Percentiles rank a stretch among this genome's conserved stretches.
Conservation (phyloP, 2,888 invertebrate genomes). For the Ormyrus rosae region DNA sequence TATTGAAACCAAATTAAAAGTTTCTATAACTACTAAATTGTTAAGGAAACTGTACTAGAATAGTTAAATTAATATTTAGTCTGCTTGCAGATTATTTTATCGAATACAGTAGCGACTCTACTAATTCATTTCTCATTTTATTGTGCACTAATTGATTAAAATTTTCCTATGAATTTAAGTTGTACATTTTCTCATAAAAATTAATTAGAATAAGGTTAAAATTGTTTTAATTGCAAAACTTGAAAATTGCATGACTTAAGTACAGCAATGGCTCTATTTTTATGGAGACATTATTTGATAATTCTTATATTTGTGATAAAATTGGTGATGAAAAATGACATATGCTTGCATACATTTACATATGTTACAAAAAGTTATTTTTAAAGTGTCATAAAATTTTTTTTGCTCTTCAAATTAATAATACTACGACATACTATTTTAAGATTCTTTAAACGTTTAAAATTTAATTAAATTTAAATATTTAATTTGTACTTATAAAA, state of each 20-base stretch:
- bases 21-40: too few relatives aligned
- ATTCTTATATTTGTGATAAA: not conserved
- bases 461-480: not conserved
- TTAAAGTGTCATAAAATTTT: not conserved
- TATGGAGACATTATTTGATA: not conserved
- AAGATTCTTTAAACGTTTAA: not conserved
- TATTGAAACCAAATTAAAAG: too few relatives aligned
- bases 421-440: not conserved
- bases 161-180: too few relatives aligned
- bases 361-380: too few relatives aligned
- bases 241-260: not conserved
- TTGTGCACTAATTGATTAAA: too few relatives aligned
- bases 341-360: too few relatives aligned
- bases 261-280: not conserved
- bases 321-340: not conserved
- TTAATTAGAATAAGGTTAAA: not conserved
- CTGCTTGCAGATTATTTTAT: too few relatives aligned
- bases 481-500: slow-evolving; percentile 10
- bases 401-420: slow-evolving; percentile 8
- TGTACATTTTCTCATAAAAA: not conserved
- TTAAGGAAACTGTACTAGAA: too few relatives aligned
- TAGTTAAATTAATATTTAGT: too few relatives aligned
- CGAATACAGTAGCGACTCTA: too few relatives aligned
- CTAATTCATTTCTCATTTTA: too few relatives aligned
- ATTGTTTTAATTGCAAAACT: not conserved